A percentile compares a stretch with the other conserved stretches of the same genome.
These are phyloP conservation scores for Phaethornis superciliosus DNA, from an alignment of 2,113 vertebrate species.

Conservation along the genomic window DNA sequence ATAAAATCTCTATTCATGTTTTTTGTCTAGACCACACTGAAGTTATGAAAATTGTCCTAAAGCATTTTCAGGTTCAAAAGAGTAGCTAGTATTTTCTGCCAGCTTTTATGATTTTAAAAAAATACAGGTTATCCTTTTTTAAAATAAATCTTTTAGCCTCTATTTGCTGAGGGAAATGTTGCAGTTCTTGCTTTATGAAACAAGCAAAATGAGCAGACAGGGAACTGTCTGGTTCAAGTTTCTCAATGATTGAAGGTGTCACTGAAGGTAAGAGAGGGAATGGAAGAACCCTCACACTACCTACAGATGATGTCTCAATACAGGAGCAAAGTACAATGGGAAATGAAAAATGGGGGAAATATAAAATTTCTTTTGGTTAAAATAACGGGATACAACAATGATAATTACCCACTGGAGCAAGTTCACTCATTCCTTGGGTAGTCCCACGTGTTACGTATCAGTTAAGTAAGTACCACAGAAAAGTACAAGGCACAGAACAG, in stretches of 20 bases:
- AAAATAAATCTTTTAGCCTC: not conserved
- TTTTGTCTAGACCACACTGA: not conserved
- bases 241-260: not conserved
- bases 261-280: not conserved
- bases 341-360: not conserved
- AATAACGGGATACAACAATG: not conserved
- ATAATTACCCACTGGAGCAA: not conserved
- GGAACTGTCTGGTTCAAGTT: not conserved
- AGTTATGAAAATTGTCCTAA: not conserved
- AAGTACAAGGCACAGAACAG: not conserved
- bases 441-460: not conserved
- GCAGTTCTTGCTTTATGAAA: not conserved
- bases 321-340: not conserved
- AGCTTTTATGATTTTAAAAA: not conserved
- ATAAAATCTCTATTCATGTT: not conserved
- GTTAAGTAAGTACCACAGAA: not conserved
- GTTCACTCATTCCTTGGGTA: not conserved
- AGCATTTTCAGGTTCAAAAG: not conserved
- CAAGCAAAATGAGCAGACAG: rapidly evolving
- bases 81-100: not conserved
- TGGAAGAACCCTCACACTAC: not conserved
- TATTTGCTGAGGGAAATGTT: not conserved
- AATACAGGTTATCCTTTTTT: not conserved
- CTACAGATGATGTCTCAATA: not conserved
- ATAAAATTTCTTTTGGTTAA: not conserved